Percentiles rank a stretch among this genome's conserved stretches.
Conservation (phyloP, 1,140 invertebrate species). For the Ganaspis sp. region DNA sequence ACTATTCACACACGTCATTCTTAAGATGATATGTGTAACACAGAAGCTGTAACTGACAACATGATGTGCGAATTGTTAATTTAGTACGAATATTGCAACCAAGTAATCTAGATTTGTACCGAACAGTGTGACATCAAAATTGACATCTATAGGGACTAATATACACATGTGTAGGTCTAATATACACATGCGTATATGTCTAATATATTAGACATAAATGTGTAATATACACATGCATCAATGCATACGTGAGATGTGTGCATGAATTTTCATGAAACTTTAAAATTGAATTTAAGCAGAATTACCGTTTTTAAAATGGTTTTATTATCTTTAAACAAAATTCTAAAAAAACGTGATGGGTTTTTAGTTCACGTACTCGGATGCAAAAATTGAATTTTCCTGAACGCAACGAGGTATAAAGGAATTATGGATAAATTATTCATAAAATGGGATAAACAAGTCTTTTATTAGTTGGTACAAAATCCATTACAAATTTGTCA, state of each 20-base stretch:
- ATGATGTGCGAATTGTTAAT: neutral
- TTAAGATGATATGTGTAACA: neutral
- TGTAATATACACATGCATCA: too few species aligned
- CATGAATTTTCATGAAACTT: too few species aligned
- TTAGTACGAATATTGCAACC: neutral
- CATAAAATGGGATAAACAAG: neutral
- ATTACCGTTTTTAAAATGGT: too few species aligned
- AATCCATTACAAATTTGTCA: neutral
- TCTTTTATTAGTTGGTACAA: neutral
- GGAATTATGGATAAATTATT: neutral
- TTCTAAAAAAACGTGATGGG: too few species aligned
- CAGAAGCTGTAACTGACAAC: neutral
- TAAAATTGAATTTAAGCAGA: too few species aligned
- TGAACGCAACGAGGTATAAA: too few species aligned
- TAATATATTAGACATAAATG: too few species aligned
- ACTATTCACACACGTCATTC: conserved; percentile 16
- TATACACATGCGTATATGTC: too few species aligned
- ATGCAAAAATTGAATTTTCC: too few species aligned
- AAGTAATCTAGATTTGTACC: neutral
- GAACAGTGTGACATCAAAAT: neutral
- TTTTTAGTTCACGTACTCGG: too few species aligned
- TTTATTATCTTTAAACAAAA: too few species aligned
- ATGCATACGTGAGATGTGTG: too few species aligned
- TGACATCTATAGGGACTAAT: neutral
- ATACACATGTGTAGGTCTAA: neutral